Conservation (phyloP, 1,140 invertebrate species). For the Heliconius himera region DNA sequence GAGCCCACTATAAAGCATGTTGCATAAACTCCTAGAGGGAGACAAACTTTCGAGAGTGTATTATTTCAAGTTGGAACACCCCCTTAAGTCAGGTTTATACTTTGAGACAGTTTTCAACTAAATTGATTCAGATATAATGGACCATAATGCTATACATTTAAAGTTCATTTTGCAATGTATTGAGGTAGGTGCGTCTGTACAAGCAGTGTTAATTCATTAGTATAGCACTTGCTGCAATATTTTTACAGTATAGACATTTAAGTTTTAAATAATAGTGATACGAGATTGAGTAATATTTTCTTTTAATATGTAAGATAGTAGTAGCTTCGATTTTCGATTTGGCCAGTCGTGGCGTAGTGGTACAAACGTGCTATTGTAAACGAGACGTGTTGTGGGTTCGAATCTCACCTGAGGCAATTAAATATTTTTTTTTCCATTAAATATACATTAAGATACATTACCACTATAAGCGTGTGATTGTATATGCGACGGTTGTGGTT, state of each 20-base stretch:
- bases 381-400: not conserved
- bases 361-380: not conserved
- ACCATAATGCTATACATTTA: not conserved
- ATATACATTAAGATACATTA: too few relatives aligned
- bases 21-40: constrained; percentile 25
- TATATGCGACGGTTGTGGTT: too few relatives aligned
- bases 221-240: constrained; percentile 4
- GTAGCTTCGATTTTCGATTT: too few relatives aligned
- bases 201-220: constrained; percentile 22
- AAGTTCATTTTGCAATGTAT: not conserved
- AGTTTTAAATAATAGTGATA: not conserved
- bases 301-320: too few relatives aligned
- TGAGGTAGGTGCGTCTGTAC: not conserved
- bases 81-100: constrained; percentile 38
- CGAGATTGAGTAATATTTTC: too few relatives aligned
- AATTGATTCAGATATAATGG: constrained; percentile 8
- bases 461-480: too few relatives aligned
- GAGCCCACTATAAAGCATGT: not conserved
- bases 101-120: constrained; percentile 46
- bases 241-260: constrained; percentile 6
- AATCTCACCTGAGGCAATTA: not conserved
- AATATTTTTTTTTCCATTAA: not conserved
- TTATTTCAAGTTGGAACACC: constrained; percentile 38
- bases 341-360: too few relatives aligned
- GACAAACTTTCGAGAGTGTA: constrained; percentile 33